Percentiles rank a stretch among this genome's conserved stretches.
Evolutionary conservation across 1,140 invertebrate species (phyloP).

Genomic region (Saccostrea echinata): DNA sequence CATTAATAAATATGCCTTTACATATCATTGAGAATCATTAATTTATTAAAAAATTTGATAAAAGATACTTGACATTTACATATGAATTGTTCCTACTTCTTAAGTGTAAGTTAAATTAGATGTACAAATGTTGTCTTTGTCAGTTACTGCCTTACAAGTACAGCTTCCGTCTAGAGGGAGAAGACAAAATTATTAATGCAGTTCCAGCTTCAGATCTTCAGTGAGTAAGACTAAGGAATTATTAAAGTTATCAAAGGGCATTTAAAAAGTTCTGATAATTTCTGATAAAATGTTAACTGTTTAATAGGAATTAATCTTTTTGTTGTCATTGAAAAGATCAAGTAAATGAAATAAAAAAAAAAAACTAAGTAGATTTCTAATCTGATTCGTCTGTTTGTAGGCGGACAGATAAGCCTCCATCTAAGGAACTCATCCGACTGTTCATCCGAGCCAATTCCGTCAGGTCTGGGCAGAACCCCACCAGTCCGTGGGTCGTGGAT

Average conservation of each 20-base stretch:
- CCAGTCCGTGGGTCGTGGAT: constrained; percentile 79
- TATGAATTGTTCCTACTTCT: too few species aligned
- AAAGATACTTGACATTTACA: too few species aligned
- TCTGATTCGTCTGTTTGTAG: not conserved
- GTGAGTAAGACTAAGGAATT: constrained; percentile 63
- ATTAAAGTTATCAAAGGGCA: too few species aligned
- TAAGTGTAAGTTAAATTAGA: too few species aligned
- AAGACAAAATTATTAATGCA: constrained; percentile 77
- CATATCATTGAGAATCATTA: not conserved
- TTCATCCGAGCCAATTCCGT: constrained; percentile 77
- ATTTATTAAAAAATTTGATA: too few species aligned
- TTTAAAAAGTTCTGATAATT: too few species aligned
- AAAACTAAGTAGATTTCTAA: not conserved
- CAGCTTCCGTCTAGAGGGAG: constrained; percentile 74
- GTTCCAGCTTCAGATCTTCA: constrained; percentile 75
- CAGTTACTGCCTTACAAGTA: constrained; percentile 78
- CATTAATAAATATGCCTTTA: not conserved
- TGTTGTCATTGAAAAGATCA: too few species aligned
- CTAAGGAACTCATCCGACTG: constrained; percentile 76
- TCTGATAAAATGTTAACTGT: too few species aligned
- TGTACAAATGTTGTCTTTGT: too few species aligned
- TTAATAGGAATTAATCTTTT: too few species aligned
- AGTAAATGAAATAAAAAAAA: too few species aligned
- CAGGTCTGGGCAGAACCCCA: constrained; percentile 68
- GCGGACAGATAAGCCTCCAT: constrained; percentile 71